Base-by-base conservation (phyloP, 2,888 invertebrate genomes). In the Drosophila mayaguana region DNA sequence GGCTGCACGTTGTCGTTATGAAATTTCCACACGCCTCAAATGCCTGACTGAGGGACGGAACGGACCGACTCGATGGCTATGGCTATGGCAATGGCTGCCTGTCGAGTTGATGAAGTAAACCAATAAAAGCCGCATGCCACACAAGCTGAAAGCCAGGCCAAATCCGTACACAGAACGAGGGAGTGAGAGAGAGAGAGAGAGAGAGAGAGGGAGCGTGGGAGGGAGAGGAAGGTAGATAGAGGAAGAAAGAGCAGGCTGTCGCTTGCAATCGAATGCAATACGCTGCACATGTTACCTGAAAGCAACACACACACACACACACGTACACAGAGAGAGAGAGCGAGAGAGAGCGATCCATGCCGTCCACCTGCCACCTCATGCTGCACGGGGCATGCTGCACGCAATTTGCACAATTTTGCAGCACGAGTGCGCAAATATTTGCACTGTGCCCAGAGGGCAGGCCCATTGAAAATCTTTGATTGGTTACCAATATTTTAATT, bases 401-500 rank as follows among this genome's bases (percentile, higher is more conserved):
- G 90, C 91, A 90, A 90, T 90, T 89, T 89, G 74, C 78, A 75
- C 90, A 89, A 90, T 90, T 89, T 90, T 87, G 89, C 84, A 81
- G 89, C 87, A 81, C 84, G 80, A 84, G 75, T 87, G 82, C 78
- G 72, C 89, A 90, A 82, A 88, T 89, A 89, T 88, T 86, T 82
- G 78, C 59, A 65, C 18, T 57, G 43, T 12, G 28, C 38, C 54
- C 22, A 18, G 25, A 40, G 54, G 38, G 38, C 40, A 57, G 50
- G 48, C 40, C 74, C 77, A 88, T 85, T 85, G 78, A 80, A 75
- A 75, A 74, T 75, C 78, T 75, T 84, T 89, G 88, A 88, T 90
- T 88, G 88, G 89, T 88, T 83, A 89, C 78, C 90, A 88, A 88
- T 90, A 90, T 89, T 90, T 89, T 89, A 88, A 88, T 88, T 88